These are phyloP conservation scores for Sycophaga agraensis DNA, from an alignment of 1,140 invertebrate genomes.

Conservation along the genomic window DNA sequence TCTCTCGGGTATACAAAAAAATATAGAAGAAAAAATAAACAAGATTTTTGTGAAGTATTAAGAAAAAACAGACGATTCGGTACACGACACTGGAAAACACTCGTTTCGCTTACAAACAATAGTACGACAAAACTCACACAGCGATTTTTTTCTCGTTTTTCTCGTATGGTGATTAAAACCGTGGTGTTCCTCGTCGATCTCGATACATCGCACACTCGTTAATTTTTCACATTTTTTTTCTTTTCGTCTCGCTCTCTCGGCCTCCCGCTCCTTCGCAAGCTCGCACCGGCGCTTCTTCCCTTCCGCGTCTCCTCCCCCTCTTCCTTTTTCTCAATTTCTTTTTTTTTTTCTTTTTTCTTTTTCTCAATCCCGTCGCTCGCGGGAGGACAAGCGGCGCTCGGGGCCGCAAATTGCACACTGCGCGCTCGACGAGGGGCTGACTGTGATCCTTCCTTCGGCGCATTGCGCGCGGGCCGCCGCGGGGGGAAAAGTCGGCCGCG, in stretches of 20 bases:
- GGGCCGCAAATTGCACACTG: slow-evolving; percentile 5
- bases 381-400: not conserved
- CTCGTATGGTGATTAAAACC: not conserved
- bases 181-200: slow-evolving; percentile 1
- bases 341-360: not conserved
- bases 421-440: slow-evolving; percentile 12
- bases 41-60: slow-evolving; percentile 21
- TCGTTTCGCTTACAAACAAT: slow-evolving; percentile 13
- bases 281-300: slow-evolving; percentile 9
- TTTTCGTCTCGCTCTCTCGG: not conserved
- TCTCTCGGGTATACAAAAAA: slow-evolving; percentile 18
- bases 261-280: not conserved
- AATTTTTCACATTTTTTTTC: slow-evolving; percentile 22
- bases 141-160: slow-evolving; percentile 19
- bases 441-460: not conserved
- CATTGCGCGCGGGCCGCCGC: too few species aligned
- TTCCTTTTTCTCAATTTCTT: slow-evolving; percentile 6
- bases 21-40: slow-evolving; percentile 24
- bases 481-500: too few species aligned
- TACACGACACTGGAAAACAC: slow-evolving; percentile 21
- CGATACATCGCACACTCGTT: slow-evolving; percentile 9
- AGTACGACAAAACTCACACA: slow-evolving; percentile 26
- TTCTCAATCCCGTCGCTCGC: too few species aligned
- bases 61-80: slow-evolving; percentile 25
- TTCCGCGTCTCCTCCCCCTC: slow-evolving; percentile 6